Base-by-base conservation (phyloP, 2,888 invertebrate genomes). In the Ommatoiulus sabulosus region DNA sequence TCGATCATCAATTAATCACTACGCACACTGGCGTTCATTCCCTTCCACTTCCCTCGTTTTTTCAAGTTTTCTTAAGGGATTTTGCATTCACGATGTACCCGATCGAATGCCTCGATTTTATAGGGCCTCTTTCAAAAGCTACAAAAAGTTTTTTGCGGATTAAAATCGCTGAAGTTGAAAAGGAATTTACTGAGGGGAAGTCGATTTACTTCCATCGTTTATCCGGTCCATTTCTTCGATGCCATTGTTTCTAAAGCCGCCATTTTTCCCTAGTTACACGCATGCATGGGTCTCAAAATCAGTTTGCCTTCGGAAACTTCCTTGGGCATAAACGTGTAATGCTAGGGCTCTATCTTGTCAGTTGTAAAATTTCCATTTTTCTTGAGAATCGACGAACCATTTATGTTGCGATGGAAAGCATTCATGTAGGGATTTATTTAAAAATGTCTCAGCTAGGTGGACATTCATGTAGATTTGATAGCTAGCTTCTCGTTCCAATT, bases 1-100 rank as follows among this genome's bases (percentile, higher is more conserved):
- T 86, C 85, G 85, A 88, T 63, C 63, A 88, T 88, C 88, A 88
- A 88, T 88, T 88, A 88, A 88, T 88, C 88, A 86, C 88, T 35
- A 57, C 44, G 48, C 80, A 24, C 87, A 72, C 63, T 87, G 87
- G 63, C 44, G 15, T 85, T 87, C 20, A 57, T 24, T 87, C n/a
- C 44, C 63, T 63, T 87, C 57, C 57, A 44, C 35, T 52, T 87
- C 87, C 52, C 52, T 24, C 57, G 35, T 87, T 43, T 20, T 72
- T 72, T 57, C 20, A 52, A 87, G 48, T 87, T 46, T 87, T 86
- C 44, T 72, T 72, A 72, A 72, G 72, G 72, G 72, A 72, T 72
- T 72, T 72, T 72, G 72, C 72, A 20, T 72, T 20, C 6, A 72
- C 72, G 24, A 72, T 72, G 72, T 20, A 24, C 72, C 72, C 72